Evolutionary conservation across 2,888 invertebrate species (phyloP).

Genomic region (Epinotia brunnichana): DNA sequence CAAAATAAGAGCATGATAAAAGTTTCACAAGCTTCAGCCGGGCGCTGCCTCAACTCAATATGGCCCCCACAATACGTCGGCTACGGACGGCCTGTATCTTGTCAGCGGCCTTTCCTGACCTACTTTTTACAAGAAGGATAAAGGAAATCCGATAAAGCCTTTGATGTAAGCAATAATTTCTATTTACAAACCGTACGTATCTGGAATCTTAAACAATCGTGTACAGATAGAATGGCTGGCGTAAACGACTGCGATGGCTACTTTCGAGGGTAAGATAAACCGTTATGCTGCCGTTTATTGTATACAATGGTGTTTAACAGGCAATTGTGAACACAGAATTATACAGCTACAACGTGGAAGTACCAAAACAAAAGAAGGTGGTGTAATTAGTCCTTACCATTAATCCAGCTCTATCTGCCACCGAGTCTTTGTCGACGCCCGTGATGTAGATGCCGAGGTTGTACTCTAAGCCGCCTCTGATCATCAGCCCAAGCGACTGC

Average conservation of each 20-base stretch:
- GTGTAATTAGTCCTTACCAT: constrained; percentile 83
- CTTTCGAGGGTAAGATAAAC: constrained; percentile 20
- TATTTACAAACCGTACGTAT: constrained; percentile 43
- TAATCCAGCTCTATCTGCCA: constrained; percentile 95
- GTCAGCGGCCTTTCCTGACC: constrained; percentile 44
- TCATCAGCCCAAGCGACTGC: constrained; percentile 96
- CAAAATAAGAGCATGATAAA: constrained; percentile 43
- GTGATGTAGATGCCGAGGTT: constrained; percentile 98
- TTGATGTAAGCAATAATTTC: constrained; percentile 46
- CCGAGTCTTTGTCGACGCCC: constrained; percentile 96
- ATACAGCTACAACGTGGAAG: neutral
- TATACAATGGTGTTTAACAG: constrained; percentile 4
- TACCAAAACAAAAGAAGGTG: neutral
- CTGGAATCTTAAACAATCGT: constrained; percentile 36
- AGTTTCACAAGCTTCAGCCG: constrained; percentile 41
- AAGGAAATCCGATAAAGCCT: constrained; percentile 45
- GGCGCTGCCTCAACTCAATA: constrained; percentile 39
- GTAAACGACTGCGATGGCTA: constrained; percentile 17
- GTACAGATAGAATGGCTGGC: constrained; percentile 34
- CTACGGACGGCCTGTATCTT: constrained; percentile 31
- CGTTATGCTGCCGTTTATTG: constrained; percentile 23
- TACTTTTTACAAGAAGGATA: constrained; percentile 43
- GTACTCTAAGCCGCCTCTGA: constrained; percentile 96
- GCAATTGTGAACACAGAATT: neutral
- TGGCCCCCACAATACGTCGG: constrained; percentile 36